phyloP scores from a whole-genome alignment of 2,797 vertebrate species.

The Macrochelys suwanniensis region DNA sequence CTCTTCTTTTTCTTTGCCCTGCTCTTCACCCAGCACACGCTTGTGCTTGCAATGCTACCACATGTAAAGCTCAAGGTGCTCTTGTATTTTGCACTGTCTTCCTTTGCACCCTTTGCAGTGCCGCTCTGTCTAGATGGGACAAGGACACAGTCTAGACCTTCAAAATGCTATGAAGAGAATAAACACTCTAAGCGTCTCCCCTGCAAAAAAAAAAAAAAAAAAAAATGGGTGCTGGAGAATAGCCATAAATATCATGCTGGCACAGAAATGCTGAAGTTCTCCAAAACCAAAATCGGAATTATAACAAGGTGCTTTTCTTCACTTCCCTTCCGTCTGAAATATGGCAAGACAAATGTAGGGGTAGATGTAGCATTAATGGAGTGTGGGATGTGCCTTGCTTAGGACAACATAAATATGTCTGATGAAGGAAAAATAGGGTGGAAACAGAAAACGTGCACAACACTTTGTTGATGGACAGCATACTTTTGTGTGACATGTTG shows the following conservation, averaged over 20 bases:
- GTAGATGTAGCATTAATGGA: not conserved
- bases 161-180: not conserved
- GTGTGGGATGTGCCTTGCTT: not conserved
- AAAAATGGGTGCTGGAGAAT: not conserved
- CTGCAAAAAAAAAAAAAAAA: not conserved
- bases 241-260: not conserved
- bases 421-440: not conserved
- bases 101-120: not conserved
- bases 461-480: not conserved
- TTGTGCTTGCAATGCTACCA: not conserved
- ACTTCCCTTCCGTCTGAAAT: accelerated
- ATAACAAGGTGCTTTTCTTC: not conserved
- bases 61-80: not conserved
- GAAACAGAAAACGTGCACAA: accelerated
- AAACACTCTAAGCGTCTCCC: not conserved
- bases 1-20: not conserved
- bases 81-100: not conserved
- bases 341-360: not conserved
- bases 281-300: not conserved
- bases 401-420: not conserved
- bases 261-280: not conserved
- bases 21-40: not conserved
- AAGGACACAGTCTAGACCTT: slow-evolving; percentile 6
- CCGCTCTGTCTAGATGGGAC: not conserved
- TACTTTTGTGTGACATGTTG: not conserved